Conservation (phyloP, 2,113 vertebrate species). For the Corythornis madagascariensis region DNA sequence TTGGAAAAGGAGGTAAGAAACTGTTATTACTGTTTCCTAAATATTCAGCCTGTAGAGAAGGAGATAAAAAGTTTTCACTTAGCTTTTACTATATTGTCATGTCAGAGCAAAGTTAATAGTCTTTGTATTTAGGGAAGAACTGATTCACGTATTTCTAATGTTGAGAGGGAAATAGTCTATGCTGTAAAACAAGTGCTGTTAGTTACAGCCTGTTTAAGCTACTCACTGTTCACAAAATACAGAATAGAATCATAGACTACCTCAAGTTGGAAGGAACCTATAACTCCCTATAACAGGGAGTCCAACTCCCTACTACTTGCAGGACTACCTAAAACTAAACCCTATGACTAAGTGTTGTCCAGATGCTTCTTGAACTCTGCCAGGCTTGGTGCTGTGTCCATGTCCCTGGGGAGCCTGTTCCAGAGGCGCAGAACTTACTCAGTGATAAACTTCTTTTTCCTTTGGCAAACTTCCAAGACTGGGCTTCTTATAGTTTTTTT, state of each 20-base stretch:
- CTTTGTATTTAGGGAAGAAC: not conserved
- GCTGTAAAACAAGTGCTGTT: not conserved
- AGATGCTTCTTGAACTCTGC: not conserved
- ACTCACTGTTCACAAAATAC: not conserved
- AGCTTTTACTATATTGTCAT: not conserved
- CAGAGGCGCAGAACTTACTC: not conserved
- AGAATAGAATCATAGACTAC: not conserved
- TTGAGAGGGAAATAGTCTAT: not conserved
- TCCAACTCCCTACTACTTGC: not conserved
- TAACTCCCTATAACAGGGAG: too few species aligned
- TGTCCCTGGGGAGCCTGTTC: not conserved
- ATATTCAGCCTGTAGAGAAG: not conserved
- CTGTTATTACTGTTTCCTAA: not conserved
- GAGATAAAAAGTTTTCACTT: not conserved
- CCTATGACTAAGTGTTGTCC: not conserved
- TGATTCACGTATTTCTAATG: not conserved
- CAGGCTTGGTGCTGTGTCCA: not conserved
- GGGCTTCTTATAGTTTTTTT: not conserved
- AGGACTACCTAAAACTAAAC: not conserved
- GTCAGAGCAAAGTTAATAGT: not conserved
- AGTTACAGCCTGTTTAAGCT: not conserved
- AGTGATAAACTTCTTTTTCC: not conserved
- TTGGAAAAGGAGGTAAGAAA: constrained; percentile 94
- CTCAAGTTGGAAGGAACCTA: not conserved
- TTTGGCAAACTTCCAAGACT: not conserved